Percentiles rank a stretch among this genome's conserved stretches.
Conservation (phyloP, 35 echinoderm and acorn worm species). For the Diadema setosum region DNA sequence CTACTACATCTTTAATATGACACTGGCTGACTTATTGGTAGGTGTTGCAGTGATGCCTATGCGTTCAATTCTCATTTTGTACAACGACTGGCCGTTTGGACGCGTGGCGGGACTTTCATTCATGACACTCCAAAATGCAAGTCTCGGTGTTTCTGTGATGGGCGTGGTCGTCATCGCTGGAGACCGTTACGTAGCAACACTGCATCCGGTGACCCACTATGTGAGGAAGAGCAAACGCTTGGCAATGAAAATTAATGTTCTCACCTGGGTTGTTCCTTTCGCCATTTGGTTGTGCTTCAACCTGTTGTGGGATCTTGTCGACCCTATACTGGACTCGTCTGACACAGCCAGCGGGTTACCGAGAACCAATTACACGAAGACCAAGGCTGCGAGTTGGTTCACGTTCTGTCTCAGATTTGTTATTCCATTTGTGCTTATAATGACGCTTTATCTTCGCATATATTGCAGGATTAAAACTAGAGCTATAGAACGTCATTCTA, state of each 20-base stretch:
- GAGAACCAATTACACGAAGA: not conserved
- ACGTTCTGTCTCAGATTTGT: too few relatives aligned
- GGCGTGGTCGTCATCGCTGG: not conserved
- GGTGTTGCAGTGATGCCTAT: conserved; percentile 18
- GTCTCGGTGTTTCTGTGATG: not conserved
- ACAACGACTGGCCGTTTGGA: not conserved
- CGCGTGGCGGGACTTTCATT: not conserved
- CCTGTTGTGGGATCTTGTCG: not conserved
- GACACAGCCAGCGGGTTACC: not conserved
- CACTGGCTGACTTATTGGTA: not conserved
- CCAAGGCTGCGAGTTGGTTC: too few relatives aligned
- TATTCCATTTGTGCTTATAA: too few relatives aligned
- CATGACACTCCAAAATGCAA: not conserved
- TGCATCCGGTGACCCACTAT: conserved; percentile 9
- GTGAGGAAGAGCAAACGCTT: not conserved
- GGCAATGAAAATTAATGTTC: not conserved
- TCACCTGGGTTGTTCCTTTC: not conserved
- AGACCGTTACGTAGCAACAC: conserved; percentile 33
- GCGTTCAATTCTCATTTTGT: not conserved
- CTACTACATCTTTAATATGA: too few relatives aligned
- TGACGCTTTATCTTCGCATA: too few relatives aligned
- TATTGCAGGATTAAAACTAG: too few relatives aligned
- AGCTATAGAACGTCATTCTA: too few relatives aligned
- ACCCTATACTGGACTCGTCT: not conserved
- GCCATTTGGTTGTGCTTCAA: not conserved